Conservation (phyloP, 1,140 invertebrate genomes). For the Sinella curviseta region DNA sequence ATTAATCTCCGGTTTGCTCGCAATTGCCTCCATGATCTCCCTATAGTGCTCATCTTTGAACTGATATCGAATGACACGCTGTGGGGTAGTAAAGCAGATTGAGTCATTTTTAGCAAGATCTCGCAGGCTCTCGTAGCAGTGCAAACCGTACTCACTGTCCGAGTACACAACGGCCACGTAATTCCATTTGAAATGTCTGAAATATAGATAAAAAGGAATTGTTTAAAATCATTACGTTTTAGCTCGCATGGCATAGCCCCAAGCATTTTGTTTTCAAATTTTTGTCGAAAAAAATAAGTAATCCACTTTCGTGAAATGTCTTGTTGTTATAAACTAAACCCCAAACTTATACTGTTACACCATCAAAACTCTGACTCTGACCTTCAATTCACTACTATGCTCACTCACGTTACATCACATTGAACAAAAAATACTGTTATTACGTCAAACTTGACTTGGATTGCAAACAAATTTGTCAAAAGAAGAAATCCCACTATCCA, state of each 20-base stretch:
- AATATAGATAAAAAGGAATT: not conserved
- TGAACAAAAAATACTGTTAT: too few species aligned
- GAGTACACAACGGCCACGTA: conserved; percentile 65
- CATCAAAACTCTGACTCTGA: too few species aligned
- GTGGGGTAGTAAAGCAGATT: conserved; percentile 60
- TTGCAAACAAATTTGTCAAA: too few species aligned
- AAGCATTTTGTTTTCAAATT: not conserved
- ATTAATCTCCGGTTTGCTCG: conserved; percentile 50
- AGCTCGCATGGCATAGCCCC: not conserved
- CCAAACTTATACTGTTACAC: too few species aligned
- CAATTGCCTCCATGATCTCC: conserved; percentile 55
- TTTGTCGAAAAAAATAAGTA: too few species aligned
- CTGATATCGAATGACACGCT: conserved; percentile 56
- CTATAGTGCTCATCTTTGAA: conserved; percentile 58
- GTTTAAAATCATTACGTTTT: not conserved
- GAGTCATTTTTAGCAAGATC: conserved; percentile 57
- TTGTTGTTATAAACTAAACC: too few species aligned
- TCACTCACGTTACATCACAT: too few species aligned
- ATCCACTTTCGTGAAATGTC: too few species aligned
- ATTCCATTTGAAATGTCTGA: conserved; percentile 60
- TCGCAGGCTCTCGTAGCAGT: conserved; percentile 60
- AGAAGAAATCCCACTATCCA: too few species aligned
- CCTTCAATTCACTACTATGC: too few species aligned
- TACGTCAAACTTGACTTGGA: too few species aligned
- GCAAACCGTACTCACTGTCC: conserved; percentile 60